Conservation (phyloP, 2,113 vertebrate species). For the Dryoscopus gambensis region DNA sequence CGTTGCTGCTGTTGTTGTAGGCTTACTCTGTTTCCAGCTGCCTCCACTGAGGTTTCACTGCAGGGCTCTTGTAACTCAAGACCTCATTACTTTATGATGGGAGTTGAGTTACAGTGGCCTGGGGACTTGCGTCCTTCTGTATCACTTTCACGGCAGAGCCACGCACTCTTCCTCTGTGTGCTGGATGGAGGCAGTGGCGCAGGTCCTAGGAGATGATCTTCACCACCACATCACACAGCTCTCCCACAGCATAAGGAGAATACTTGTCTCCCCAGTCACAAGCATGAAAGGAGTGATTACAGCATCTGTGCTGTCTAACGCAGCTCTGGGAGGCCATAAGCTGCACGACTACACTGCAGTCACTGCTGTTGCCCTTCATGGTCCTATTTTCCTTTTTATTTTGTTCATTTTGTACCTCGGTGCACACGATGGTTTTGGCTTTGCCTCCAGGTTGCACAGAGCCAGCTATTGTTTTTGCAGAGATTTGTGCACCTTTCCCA, state of each 20-base stretch:
- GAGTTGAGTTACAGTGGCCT: accelerated
- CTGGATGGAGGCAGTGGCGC: not conserved
- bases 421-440: not conserved
- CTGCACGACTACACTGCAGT: not conserved
- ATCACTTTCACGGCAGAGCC: not conserved
- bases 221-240: not conserved
- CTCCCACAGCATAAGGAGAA: not conserved
- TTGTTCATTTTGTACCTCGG: not conserved
- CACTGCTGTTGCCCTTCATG: not conserved
- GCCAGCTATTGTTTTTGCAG: not conserved
- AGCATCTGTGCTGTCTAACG: not conserved
- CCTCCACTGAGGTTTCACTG: not conserved
- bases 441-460: not conserved
- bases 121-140: not conserved
- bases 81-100: not conserved
- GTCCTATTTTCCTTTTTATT: not conserved
- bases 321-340: not conserved
- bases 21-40: not conserved
- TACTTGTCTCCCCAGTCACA: not conserved
- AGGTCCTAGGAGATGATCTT: not conserved
- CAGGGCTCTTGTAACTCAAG: not conserved
- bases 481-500: not conserved
- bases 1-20: not conserved
- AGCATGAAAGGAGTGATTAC: not conserved
- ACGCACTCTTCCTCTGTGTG: not conserved